Conservation (phyloP, 92 coral and sea anemone species). For the Epizoanthus ramosus region DNA sequence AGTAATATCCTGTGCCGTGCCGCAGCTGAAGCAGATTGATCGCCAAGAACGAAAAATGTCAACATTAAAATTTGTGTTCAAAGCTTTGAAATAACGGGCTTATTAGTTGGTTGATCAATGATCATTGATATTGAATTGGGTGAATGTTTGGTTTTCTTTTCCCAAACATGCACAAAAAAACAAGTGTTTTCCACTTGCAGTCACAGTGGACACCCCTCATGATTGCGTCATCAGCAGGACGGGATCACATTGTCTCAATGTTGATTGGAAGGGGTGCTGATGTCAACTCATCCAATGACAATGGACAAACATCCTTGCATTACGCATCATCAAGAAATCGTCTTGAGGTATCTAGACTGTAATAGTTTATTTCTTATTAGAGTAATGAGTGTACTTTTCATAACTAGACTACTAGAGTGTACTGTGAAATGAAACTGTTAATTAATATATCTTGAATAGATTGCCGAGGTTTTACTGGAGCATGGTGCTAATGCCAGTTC, state of each 20-base stretch:
- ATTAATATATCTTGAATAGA: conserved; percentile 44
- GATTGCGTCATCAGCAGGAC: conserved; percentile 96
- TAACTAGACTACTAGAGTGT: not conserved
- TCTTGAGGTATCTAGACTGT: conserved; percentile 59
- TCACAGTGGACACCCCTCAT: conserved; percentile 95
- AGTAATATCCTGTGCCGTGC: too few relatives aligned
- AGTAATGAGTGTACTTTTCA: not conserved
- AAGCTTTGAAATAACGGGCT: too few relatives aligned
- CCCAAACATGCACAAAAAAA: too few relatives aligned
- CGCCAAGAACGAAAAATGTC: too few relatives aligned
- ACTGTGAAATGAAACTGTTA: too few relatives aligned
- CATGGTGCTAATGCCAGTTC: conserved; percentile 82
- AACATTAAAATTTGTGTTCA: too few relatives aligned
- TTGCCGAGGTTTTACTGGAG: conserved; percentile 80
- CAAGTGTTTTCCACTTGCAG: conserved; percentile 47
- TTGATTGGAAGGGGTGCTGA: conserved; percentile 85
- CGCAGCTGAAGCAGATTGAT: too few relatives aligned
- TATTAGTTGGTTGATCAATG: too few relatives aligned
- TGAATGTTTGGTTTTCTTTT: too few relatives aligned
- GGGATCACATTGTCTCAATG: conserved; percentile 74
- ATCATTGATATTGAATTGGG: too few relatives aligned
- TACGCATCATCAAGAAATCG: conserved; percentile 97
- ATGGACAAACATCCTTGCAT: conserved; percentile 91
- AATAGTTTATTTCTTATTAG: not conserved
- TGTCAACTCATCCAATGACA: conserved; percentile 80